Base-by-base conservation (phyloP, 2,113 vertebrate genomes). In the Alligator mississippiensis region DNA sequence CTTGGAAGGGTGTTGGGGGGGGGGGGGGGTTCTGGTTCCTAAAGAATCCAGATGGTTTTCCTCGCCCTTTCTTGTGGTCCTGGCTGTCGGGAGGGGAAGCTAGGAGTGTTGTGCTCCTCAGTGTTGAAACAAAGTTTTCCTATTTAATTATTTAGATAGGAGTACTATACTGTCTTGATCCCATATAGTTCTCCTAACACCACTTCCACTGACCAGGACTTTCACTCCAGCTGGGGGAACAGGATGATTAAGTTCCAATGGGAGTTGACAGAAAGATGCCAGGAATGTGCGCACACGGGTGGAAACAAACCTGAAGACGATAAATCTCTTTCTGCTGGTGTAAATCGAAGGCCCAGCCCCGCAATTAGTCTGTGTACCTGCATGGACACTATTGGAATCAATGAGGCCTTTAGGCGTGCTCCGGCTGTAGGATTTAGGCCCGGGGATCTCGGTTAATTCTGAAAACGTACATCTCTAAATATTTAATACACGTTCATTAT, bases 151-250 rank as follows among this genome's bases (percentile, higher is more conserved):
- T 38, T 63, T 75, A 21, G 80, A 64, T n/a, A 68, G 77, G 64
- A 60, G 19, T n/a, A 11, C 47, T 47, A 11, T 77, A 78, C 87
- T 83, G 28, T 24, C 80, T 70, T 64, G 38, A 25, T 14, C 54
- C 77, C 79, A 28, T 68, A 63, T 66, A 76, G 58, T 81, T 72
- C 58, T 85, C 38, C 28, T 38, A 80, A 11, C 6, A 47, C 4
- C 0, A 0, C 58, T 68, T 92, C 61, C 34, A 74, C 24, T 74
- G 21, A 25, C 47, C 34, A 74, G 70, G 38, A 9, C 34, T 38
- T 47, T 74, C 34, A 74, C 10, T 15, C 34, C 47, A 74, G 6
- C 6, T 6, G 70, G 34, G 21, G 47, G 34, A 38, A 5, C 21
- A 7, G 66, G 15, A n/a, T 82, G 72, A 34, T 80, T 5, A 47